Base-by-base conservation (phyloP, 2,888 invertebrate species). In the Volucella bombylans region DNA sequence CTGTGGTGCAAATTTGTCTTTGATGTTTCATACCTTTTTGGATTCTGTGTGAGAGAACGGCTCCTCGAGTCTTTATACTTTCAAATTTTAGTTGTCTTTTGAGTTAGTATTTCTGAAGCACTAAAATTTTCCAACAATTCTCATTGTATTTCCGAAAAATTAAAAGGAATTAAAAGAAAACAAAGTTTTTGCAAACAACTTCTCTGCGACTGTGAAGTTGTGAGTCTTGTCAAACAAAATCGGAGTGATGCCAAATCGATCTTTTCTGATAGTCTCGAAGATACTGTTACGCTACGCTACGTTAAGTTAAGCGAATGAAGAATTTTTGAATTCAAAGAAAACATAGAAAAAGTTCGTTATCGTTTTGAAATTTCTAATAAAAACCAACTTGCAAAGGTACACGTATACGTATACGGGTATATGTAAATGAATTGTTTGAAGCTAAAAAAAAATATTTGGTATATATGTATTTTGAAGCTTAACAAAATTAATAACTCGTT, bases 81-180 rank as follows among this genome's bases (percentile, higher is more conserved):
- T 12, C 31, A 15, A 52, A 61, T 50, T 59, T 43, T 52, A 39
- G 18, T 14, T 10, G 4, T 15, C n/a, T 59, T 39, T 52, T 4
- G 15, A 59, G 18, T 50, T 39, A 52, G 38, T 45, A 23, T 49
- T 55, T 67, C 23, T 59, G 43, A n/a, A 43, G 43, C 59, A 82
- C 72, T 43, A 54, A 72, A 52, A 78, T 67, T 72, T 72, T 82
- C 61, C 49, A 67, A 8, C 54, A 6, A 77, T 14, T 82, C n/a
- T 57, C 77, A 82, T 77, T 65, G 57, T 76, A 67, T 57, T 52
- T 57, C 52, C 62, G 72, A 82, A 67, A 62, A 72, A 55, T 54
- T n/a, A 41, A 54, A 50, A 73, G 15, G 59, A 55, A 55, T 52
- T 47, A 54, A 50, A 73, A 18, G 61, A 62, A 61, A 68, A 49